These are phyloP conservation scores for Dipodomys spectabilis DNA, from an alignment of 2,113 vertebrate species.

Conservation along the genomic window DNA sequence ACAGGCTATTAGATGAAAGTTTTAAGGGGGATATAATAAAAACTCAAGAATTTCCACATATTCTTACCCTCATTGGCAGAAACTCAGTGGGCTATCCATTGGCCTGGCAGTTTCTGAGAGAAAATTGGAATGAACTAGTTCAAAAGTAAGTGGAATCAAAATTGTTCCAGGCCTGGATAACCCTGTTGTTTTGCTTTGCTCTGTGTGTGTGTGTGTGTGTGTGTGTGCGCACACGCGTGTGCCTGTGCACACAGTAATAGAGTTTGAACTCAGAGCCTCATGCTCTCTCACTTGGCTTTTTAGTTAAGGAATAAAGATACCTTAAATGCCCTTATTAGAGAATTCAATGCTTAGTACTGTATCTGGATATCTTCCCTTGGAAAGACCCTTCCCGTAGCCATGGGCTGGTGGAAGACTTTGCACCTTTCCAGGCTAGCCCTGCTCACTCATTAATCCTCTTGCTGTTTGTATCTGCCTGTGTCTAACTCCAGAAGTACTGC, in stretches of 20 bases:
- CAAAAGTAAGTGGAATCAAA: constrained; percentile 90
- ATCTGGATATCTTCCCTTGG: neutral
- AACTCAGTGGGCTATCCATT: constrained; percentile 90
- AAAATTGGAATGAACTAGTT: constrained; percentile 91
- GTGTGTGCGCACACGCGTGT: too few relatives aligned
- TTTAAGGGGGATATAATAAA: constrained; percentile 91
- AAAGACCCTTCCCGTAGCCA: neutral
- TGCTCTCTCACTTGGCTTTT: too few relatives aligned
- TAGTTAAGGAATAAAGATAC: neutral
- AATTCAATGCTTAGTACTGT: neutral
- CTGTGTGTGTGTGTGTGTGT: neutral
- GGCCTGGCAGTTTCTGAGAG: constrained; percentile 91
- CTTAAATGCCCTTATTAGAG: neutral
- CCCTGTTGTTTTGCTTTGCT: neutral
- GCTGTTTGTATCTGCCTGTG: neutral
- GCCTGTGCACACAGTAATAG: too few relatives aligned
- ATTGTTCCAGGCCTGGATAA: neutral
- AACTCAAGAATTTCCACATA: constrained; percentile 91
- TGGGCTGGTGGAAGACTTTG: neutral
- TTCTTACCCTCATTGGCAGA: constrained; percentile 86
- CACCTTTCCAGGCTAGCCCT: neutral
- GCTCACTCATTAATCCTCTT: neutral
- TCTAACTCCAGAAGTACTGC: neutral
- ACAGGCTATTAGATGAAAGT: constrained; percentile 93
- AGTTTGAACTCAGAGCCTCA: too few relatives aligned